These are phyloP conservation scores for Eubasilissa regina DNA, from an alignment of 1,140 invertebrate genomes.

Conservation along the genomic window DNA sequence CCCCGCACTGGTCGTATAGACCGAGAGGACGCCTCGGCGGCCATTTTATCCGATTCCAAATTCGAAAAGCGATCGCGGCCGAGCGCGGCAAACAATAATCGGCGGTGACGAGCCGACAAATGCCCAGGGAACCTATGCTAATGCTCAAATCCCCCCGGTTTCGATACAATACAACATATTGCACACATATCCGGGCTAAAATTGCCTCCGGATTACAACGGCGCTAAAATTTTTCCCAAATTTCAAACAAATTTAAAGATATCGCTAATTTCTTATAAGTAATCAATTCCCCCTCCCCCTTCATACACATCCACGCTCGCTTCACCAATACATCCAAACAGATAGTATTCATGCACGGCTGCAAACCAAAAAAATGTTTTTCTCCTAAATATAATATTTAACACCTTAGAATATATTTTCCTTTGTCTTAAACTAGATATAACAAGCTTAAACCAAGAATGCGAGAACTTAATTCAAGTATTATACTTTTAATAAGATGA, in stretches of 20 bases:
- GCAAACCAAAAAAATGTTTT: neutral
- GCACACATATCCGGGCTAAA: constrained; percentile 42
- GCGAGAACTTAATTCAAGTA: too few species aligned
- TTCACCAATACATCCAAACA: neutral
- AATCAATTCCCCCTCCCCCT: neutral
- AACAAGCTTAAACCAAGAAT: too few species aligned
- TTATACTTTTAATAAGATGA: too few species aligned
- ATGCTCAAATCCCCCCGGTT: neutral
- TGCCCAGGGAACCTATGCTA: constrained; percentile 26
- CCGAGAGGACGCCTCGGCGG: constrained; percentile 40
- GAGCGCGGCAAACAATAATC: constrained; percentile 28
- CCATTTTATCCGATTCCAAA: constrained; percentile 48
- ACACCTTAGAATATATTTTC: neutral
- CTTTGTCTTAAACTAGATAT: neutral
- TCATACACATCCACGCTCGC: neutral
- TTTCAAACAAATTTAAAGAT: constrained; percentile 1
- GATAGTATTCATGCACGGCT: neutral
- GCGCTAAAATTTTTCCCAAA: neutral
- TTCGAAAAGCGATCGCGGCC: constrained; percentile 25
- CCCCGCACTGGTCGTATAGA: neutral
- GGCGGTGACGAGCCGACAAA: constrained; percentile 11
- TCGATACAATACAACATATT: constrained; percentile 26
- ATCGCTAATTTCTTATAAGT: constrained; percentile 26
- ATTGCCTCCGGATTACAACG: constrained; percentile 32
- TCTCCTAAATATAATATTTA: neutral